Evolutionary conservation across 2,888 invertebrate species (phyloP).

Genomic region (Chrysina gloriosa): DNA sequence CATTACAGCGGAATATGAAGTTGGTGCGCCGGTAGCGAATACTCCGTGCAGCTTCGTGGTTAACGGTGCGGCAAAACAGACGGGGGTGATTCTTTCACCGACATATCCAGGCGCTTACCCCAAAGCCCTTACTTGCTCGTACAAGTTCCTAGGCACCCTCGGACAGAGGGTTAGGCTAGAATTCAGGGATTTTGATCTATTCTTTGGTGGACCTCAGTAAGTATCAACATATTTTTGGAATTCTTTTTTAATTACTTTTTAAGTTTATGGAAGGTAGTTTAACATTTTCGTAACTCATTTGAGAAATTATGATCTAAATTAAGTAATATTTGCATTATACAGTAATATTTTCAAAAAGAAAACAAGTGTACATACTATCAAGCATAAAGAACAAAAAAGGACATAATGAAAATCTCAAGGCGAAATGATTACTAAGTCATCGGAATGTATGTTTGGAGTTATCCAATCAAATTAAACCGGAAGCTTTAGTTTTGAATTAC

Average conservation of each 20-base stretch:
- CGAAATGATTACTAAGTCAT: too few species aligned
- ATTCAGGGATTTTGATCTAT: conserved; percentile 98
- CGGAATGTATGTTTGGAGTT: too few species aligned
- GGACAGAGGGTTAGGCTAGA: conserved; percentile 94
- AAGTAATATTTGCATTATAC: too few species aligned
- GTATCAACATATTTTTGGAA: conserved; percentile 64
- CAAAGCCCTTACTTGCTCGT: conserved; percentile 93
- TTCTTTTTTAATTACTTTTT: background rate
- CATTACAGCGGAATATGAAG: conserved; percentile 86
- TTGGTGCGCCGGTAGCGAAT: conserved; percentile 89
- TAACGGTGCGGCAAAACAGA: conserved; percentile 76
- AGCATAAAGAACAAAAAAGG: too few species aligned
- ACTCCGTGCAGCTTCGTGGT: conserved; percentile 91
- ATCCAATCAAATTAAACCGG: too few species aligned
- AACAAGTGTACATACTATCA: too few species aligned
- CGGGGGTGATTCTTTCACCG: conserved; percentile 92
- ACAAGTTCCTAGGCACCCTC: conserved; percentile 89
- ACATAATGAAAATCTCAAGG: too few species aligned
- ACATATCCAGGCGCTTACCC: conserved; percentile 99
- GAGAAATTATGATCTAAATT: too few species aligned
- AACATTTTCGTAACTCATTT: too few species aligned
- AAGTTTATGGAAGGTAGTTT: too few species aligned
- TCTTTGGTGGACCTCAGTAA: conserved; percentile 98
- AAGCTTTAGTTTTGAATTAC: too few species aligned
- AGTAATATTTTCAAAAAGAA: too few species aligned